Evolutionary conservation across 2,113 vertebrate genomes (phyloP).

Genomic region (Puffinus mauretanicus): DNA sequence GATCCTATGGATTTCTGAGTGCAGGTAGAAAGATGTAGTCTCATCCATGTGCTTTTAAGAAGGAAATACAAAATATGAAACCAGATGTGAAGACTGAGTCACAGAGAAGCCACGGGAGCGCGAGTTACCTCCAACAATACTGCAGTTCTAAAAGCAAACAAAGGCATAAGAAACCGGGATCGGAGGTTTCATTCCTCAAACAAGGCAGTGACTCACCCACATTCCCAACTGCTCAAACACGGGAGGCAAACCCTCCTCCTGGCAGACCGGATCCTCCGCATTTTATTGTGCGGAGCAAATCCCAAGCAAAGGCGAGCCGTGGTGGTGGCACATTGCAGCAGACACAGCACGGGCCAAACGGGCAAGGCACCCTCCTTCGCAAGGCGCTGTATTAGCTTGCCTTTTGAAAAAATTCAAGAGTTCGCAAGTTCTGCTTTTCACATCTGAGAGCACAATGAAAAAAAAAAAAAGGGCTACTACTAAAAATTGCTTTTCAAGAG

Average conservation of each 20-base stretch:
- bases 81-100: neutral
- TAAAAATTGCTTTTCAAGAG: neutral
- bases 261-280: neutral
- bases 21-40: neutral
- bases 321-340: neutral
- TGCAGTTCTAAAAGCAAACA: neutral
- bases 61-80: neutral
- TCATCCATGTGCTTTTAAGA: neutral
- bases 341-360: neutral
- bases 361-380: neutral
- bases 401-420: neutral
- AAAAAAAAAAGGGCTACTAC: neutral
- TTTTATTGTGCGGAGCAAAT: neutral
- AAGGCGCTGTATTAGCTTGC: neutral
- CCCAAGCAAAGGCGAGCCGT: neutral
- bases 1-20: neutral
- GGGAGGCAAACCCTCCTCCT: neutral
- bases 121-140: neutral
- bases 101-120: neutral
- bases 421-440: neutral
- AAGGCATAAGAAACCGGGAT: neutral
- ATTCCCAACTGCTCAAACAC: neutral
- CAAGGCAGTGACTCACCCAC: slow-evolving; percentile 21
- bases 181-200: neutral
- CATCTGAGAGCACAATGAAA: neutral